phyloP scores from a whole-genome alignment of 2,888 invertebrate species.

The Podabrus alpinus region DNA sequence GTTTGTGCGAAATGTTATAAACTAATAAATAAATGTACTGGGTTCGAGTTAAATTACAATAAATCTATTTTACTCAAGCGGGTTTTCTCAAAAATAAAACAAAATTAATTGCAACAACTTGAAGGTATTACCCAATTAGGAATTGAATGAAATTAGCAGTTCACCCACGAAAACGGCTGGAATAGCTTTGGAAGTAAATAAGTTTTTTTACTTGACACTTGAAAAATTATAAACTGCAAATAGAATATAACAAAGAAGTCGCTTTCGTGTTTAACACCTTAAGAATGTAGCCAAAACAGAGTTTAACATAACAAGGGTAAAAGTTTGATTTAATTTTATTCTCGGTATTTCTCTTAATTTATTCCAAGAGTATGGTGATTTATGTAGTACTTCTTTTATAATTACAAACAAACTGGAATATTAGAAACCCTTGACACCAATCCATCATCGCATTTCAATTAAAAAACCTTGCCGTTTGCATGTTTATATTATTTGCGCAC shows the following conservation, averaged over 20 bases:
- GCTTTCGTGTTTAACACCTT: not conserved
- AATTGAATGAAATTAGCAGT: not conserved
- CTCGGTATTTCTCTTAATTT: not conserved
- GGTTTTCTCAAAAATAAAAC: not conserved
- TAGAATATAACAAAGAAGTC: not conserved
- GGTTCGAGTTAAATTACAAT: not conserved
- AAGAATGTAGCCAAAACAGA: not conserved
- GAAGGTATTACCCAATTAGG: not conserved
- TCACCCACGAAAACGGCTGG: not conserved
- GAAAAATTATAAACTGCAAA: not conserved
- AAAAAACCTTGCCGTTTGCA: not conserved
- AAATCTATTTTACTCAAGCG: not conserved
- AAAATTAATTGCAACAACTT: not conserved
- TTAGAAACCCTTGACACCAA: not conserved
- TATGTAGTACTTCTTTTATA: not conserved
- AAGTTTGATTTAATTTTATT: not conserved
- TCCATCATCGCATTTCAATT: conserved; percentile 1
- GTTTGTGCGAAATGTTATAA: conserved; percentile 18
- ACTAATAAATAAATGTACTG: conserved; percentile 11
- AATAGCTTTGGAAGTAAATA: not conserved
- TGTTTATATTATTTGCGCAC: not conserved
- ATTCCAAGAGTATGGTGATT: not conserved
- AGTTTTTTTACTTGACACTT: not conserved
- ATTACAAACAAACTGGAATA: not conserved
- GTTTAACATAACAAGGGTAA: not conserved